phyloP scores from a whole-genome alignment of 2,888 invertebrate species.

The Drosophila kokeensis region DNA sequence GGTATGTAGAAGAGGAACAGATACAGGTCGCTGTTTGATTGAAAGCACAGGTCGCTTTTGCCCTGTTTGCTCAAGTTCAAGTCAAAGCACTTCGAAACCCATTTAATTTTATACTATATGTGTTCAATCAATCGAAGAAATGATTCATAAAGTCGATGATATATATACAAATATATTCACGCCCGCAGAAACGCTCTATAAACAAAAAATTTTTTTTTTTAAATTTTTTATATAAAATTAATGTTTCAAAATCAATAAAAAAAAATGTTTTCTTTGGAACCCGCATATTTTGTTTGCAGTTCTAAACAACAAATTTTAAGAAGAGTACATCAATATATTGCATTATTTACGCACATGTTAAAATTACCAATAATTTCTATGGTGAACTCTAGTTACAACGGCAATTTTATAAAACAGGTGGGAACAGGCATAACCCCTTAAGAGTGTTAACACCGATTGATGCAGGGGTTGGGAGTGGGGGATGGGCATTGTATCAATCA shows the following conservation, averaged over 20 bases:
- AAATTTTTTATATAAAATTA: not conserved
- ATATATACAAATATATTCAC: not conserved
- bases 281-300: not conserved
- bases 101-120: not conserved
- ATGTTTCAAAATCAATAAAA: not conserved
- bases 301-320: not conserved
- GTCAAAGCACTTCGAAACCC: not conserved
- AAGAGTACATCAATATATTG: not conserved
- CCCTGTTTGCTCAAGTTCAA: not conserved
- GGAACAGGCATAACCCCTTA: not conserved
- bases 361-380: not conserved
- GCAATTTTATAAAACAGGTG: not conserved
- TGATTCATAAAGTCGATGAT: not conserved
- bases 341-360: not conserved
- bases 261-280: not conserved
- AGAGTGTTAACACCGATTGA: not conserved
- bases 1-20: not conserved
- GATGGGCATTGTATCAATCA: not conserved
- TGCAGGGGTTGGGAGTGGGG: not conserved
- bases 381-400: not conserved
- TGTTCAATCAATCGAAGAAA: not conserved
- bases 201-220: not conserved
- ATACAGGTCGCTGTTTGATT: conserved; percentile 7
- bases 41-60: conserved; percentile 40
- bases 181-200: not conserved